Evolutionary conservation across 2,797 vertebrate species (phyloP), one percentile per base, ranked within the genome.

Genomic region (Pseudotriccus pelzelni): DNA sequence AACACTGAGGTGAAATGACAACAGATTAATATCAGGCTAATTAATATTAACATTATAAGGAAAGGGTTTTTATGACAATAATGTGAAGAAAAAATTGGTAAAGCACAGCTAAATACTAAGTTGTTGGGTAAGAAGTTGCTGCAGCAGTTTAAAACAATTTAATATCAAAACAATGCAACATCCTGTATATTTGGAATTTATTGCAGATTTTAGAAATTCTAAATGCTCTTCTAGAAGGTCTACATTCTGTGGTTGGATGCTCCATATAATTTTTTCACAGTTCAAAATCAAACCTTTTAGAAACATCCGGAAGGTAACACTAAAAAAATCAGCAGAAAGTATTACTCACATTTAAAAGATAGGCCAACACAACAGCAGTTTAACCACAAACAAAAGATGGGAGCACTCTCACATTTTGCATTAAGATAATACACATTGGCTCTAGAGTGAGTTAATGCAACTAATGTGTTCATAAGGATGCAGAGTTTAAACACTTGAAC

Each of bases 361-460:
- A 30, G 52, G 25, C 22, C 39, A 79, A 37, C 7, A 30, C 9
- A 18, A 30, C 32, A 68, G 24, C 22, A 75, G 44, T 36, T 46
- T 39, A 60, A 20, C 27, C 37, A 41, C 25, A 75, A 75, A 52
- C 23, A 32, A 47, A 82, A 63, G 23, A 39, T 4, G 11, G 46
- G 8, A 44, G 9, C 17, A 28, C 5, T 28, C 56, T 70, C 18
- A 19, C 27, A 7, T 19, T 37, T n/a, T 56, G 32, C 50, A 28
- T 39, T 32, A 53, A 10, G 18, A 1, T 24, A 59, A 44, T 13
- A 36, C 0, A 0, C 10, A 12, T 1, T 37, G 39, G 15, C 37
- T 69, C 47, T n/a, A 22, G 36, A 79, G 9, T 20, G 20, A 52
- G 36, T 20, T 70, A 85, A 47, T 37, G 44, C 37, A 77, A 50